Percentiles rank a stretch among this genome's conserved stretches.
Evolutionary conservation across 2,888 invertebrate genomes (phyloP).

Genomic region (Platypus cylindrus): DNA sequence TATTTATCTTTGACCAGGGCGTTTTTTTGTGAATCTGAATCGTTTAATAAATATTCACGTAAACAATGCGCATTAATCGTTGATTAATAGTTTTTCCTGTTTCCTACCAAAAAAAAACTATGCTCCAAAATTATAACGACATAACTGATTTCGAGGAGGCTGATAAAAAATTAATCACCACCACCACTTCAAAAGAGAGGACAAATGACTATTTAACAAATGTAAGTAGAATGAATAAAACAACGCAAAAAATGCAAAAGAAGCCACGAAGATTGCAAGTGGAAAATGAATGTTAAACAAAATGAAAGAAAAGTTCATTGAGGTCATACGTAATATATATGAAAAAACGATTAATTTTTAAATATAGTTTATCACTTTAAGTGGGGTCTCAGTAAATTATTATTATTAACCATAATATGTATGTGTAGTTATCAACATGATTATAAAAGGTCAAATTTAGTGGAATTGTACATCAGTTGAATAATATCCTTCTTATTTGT

Average conservation of each 20-base stretch:
- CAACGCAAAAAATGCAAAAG: slow-evolving; percentile 5
- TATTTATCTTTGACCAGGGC: too few relatives aligned
- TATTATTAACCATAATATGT: slow-evolving; percentile 7
- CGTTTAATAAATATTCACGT: too few relatives aligned
- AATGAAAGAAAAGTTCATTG: too few relatives aligned
- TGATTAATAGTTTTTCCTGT: too few relatives aligned
- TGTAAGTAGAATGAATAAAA: slow-evolving; percentile 15
- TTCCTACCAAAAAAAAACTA: too few relatives aligned
- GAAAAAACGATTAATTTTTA: slow-evolving; percentile 6
- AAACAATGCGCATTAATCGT: too few relatives aligned
- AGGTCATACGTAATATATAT: slow-evolving; percentile 15
- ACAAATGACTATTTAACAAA: slow-evolving; percentile 17
- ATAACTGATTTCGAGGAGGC: too few relatives aligned
- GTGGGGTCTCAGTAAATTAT: slow-evolving; percentile 7
- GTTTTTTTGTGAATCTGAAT: too few relatives aligned
- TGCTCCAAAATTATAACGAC: too few relatives aligned
- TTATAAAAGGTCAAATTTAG: slow-evolving; percentile 12
- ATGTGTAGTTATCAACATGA: slow-evolving; percentile 2
- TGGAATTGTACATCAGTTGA: slow-evolving; percentile 5
- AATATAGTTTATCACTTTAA: slow-evolving; percentile 9
- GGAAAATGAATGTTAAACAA: not conserved
- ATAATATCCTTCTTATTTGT: slow-evolving; percentile 1
- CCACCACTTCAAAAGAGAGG: too few relatives aligned
- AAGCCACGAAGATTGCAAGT: not conserved
- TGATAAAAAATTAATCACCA: too few relatives aligned